Evolutionary conservation across 53 echinoderm and acorn worm genomes (phyloP), one percentile per base, ranked within the genome.

Genomic region (Holothuria leucospilota): DNA sequence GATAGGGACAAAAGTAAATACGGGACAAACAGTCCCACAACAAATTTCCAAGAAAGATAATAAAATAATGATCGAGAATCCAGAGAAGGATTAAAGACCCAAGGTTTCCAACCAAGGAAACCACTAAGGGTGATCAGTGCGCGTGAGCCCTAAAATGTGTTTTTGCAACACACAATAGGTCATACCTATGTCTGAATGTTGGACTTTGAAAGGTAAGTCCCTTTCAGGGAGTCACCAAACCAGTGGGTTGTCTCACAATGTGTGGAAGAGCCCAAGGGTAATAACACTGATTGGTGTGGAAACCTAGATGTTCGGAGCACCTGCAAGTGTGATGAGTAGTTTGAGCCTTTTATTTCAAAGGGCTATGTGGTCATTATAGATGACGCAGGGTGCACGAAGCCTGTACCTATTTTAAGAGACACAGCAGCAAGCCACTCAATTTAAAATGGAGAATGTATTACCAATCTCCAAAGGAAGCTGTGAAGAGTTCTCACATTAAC

Each of bases 351-450:
- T n/a, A n/a, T n/a, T n/a, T n/a, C n/a, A n/a, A n/a, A n/a, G 39
- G 71, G 71, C 8, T 34, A 30, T 71, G 71, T 71, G n/a, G 21
- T 71, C 71, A 71, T 38, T 71, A 20, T 38, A 71, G 38, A 38
- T 71, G 71, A 26, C 28, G n/a, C 18, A 71, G 29, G 71, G 20
- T 30, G 27, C 20, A 18, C n/a, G 8, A 34, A 29, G 13, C 71
- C 71, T 34, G 62, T 62, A 82, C 82, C 11, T n/a, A n/a, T n/a
- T n/a, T n/a, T n/a, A n/a, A n/a, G n/a, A n/a, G n/a, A n/a, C n/a
- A n/a, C n/a, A n/a, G 62, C 38, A 29, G 60, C 61, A 29, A 62
- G 27, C 2, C 82, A 63, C 23, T 63, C 64, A 24, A 11, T n/a
- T 63, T n/a, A 7, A 7, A 24, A n/a, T 63, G 64, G 64, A 63